Percentiles rank a stretch among this genome's conserved stretches.
These are phyloP conservation scores for Lasioglossum baleicum DNA, from an alignment of 1,140 invertebrate species.

Conservation along the genomic window DNA sequence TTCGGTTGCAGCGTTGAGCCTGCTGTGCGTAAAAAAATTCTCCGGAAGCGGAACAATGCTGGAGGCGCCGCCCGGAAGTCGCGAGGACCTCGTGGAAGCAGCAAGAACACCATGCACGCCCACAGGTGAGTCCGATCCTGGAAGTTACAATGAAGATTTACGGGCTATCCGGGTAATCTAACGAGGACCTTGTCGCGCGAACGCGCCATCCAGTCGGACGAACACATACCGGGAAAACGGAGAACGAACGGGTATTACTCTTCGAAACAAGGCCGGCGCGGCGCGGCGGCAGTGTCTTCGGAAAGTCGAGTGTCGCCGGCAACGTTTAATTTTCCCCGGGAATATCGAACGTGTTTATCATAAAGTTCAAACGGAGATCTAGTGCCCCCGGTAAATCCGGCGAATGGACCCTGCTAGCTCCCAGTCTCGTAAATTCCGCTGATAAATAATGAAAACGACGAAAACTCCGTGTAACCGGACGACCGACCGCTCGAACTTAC, in stretches of 20 bases:
- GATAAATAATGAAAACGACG: conserved; percentile 33
- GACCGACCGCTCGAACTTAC: neutral
- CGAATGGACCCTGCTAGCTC: neutral
- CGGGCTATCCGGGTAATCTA: conserved; percentile 9
- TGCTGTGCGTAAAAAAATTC: conserved; percentile 74
- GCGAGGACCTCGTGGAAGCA: conserved; percentile 74
- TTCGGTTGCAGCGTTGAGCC: conserved; percentile 70
- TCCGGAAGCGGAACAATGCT: conserved; percentile 71
- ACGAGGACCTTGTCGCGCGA: conserved; percentile 1
- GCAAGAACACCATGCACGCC: conserved; percentile 74
- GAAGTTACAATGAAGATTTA: conserved; percentile 47
- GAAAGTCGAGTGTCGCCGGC: neutral
- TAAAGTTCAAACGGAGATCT: conserved; percentile 29
- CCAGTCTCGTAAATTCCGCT: neutral
- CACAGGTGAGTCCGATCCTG: conserved; percentile 62
- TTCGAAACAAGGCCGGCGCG: neutral
- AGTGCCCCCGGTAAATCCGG: neutral
- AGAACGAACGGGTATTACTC: neutral
- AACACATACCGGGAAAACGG: neutral
- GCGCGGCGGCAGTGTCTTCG: neutral
- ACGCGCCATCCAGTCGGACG: neutral
- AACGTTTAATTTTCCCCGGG: neutral
- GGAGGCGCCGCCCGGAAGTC: conserved; percentile 75
- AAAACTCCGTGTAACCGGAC: neutral
- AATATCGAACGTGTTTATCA: conserved; percentile 16